Base-by-base conservation (phyloP, 2,888 invertebrate genomes). In the Heterodera filipjevi region DNA sequence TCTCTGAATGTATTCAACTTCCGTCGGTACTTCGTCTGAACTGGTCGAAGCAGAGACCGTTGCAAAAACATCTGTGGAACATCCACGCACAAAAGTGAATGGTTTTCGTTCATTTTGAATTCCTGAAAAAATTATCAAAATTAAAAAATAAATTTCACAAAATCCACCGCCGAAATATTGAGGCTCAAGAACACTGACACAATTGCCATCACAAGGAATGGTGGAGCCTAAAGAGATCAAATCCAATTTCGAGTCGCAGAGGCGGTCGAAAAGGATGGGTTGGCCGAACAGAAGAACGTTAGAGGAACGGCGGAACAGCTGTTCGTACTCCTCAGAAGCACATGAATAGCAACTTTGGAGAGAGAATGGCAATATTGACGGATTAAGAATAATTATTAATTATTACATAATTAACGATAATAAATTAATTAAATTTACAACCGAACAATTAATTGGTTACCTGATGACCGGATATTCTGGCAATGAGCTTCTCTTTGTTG, bases 61-160 rank as follows among this genome's bases (percentile, higher is more conserved):
- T 32, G 82, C 81, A 59, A 83, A 83, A 32, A 83, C 77, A 53
- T 83, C 85, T 12, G 83, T 84, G 73, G 84, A 83, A 77, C 83
- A 83, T 22, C 83, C 83, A 6, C 83, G 82, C 27, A 85, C 84
- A 70, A 83, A 83, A 16, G 80, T 80, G 76, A 78, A 85, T 32
- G 83, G 83, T 46, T 79, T 76, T 32, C 68, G 39, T 49, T 84
- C 84, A 59, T 83, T 83, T 44, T 84, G 73, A 27, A 83, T 76
- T 27, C 83, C 83, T 82, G 75, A 66, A 78, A n/a, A 46, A 32
- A 22, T 27, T 10, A 76, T 76, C 27, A 46, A 46, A 75, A 71
- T 46, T 46, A 12, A 16, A 30, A 30, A 71, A 10, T 2, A 46
- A n/a, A 12, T 59, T n/a, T n/a, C 10, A n/a, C 2, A 19, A 35